Percentiles rank a stretch among this genome's conserved stretches.
phyloP scores from a whole-genome alignment of 2,797 vertebrate genomes.

The Bovichtus variegatus region DNA sequence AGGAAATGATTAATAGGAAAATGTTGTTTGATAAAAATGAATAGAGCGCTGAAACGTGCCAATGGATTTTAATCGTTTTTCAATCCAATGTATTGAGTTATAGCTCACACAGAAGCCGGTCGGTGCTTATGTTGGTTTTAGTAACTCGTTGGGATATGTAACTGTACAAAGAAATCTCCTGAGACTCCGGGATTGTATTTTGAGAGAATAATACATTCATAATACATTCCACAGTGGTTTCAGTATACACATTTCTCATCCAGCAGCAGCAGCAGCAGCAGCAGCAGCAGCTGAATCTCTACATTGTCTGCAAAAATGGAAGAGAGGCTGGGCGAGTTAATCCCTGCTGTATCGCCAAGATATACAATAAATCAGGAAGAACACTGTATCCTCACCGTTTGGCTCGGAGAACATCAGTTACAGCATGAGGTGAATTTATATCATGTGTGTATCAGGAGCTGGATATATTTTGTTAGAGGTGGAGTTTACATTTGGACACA shows the following conservation, averaged over 20 bases:
- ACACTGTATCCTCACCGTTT: not conserved
- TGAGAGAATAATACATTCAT: too few relatives aligned
- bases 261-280: not conserved
- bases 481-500: not conserved
- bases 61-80: not conserved
- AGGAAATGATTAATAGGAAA: not conserved
- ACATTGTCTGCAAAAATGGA: constrained; percentile 35
- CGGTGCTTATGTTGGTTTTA: not conserved
- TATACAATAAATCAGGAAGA: constrained; percentile 40
- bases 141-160: not conserved
- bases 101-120: not conserved
- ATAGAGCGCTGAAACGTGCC: not conserved
- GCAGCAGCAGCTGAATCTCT: not conserved
- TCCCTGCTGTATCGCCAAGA: constrained; percentile 17
- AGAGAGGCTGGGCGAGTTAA: not conserved
- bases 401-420: not conserved
- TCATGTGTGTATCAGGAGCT: not conserved
- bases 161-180: constrained; percentile 9
- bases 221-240: constrained; percentile 29
- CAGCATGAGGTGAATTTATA: not conserved
- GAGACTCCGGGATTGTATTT: constrained; percentile 5
- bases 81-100: not conserved
- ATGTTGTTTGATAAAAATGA: not conserved
- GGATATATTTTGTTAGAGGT: not conserved
- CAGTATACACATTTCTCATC: constrained; percentile 21